Conservation (phyloP, 1,140 invertebrate species). For the Harpegnathos saltator region DNA sequence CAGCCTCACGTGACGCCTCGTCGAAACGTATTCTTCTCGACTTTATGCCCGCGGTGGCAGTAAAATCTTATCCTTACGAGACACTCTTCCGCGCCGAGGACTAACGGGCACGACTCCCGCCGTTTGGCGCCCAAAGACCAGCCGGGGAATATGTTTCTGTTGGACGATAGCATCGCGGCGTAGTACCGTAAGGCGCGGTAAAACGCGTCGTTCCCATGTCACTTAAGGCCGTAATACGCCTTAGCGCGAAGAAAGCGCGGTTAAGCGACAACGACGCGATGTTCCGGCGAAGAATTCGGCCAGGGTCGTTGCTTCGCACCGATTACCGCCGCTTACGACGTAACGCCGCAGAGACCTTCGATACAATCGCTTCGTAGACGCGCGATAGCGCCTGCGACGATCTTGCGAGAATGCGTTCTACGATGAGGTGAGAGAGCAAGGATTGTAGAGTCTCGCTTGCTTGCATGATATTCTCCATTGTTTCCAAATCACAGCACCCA, state of each 20-base stretch:
- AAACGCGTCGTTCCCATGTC: constrained; percentile 49
- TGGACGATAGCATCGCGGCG: constrained; percentile 39
- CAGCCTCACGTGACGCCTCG: constrained; percentile 67
- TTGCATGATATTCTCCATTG: no score
- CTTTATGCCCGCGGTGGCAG: constrained; percentile 68
- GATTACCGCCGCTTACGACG: no score
- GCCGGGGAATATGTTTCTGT: constrained; percentile 39
- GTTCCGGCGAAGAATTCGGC: constrained; percentile 39
- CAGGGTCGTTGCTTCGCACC: constrained; percentile 15
- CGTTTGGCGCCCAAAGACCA: constrained; percentile 38
- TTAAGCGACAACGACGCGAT: constrained; percentile 21
- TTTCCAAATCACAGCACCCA: no score
- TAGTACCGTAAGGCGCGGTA: constrained; percentile 48
- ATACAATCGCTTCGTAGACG: no score
- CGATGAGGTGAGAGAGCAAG: no score
- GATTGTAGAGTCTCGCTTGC: no score
- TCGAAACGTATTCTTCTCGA: constrained; percentile 70
- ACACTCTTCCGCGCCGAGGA: constrained; percentile 48
- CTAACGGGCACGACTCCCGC: constrained; percentile 54
- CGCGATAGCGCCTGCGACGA: no score
- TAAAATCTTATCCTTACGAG: constrained; percentile 72
- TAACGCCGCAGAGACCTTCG: no score
- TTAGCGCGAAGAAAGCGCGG: constrained; percentile 14
- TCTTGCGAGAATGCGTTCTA: no score
- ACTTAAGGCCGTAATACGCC: constrained; percentile 46